phyloP scores from a whole-genome alignment of 2,113 vertebrate species.

The Furnarius figulus region DNA sequence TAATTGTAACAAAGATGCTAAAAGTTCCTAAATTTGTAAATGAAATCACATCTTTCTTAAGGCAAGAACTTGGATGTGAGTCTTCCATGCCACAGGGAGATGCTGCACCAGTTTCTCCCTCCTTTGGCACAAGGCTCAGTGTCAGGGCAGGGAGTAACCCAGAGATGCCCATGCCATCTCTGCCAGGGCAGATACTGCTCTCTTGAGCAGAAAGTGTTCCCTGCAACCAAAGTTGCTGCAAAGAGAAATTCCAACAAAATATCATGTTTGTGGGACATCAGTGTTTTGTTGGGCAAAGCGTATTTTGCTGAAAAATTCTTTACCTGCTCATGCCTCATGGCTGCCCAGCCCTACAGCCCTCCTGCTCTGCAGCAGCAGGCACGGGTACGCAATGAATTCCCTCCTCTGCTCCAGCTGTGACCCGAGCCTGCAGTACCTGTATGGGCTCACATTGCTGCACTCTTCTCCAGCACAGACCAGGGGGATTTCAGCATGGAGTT shows the following conservation, averaged over 20 bases:
- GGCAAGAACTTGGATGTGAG: background rate
- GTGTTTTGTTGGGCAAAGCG: background rate
- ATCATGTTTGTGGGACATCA: background rate
- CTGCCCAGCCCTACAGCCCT: background rate
- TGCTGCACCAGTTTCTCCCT: background rate
- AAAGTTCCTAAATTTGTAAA: background rate
- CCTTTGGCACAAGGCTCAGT: background rate
- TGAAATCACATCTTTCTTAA: background rate
- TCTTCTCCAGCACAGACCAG: background rate
- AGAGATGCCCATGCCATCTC: background rate
- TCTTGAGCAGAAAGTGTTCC: background rate
- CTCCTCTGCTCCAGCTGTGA: background rate
- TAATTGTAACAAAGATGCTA: background rate
- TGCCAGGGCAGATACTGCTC: background rate
- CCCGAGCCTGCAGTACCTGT: background rate
- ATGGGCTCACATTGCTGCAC: background rate
- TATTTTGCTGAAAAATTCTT: background rate
- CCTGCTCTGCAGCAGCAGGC: background rate
- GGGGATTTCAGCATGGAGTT: background rate
- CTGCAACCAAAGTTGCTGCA: background rate
- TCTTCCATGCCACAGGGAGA: background rate
- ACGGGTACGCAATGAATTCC: background rate
- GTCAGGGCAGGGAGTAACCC: background rate
- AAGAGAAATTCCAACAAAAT: background rate
- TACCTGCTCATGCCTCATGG: accelerated